Base-by-base conservation (phyloP, 37 sponge, comb jelly and placozoan genomes). In the Bolinopsis microptera region DNA sequence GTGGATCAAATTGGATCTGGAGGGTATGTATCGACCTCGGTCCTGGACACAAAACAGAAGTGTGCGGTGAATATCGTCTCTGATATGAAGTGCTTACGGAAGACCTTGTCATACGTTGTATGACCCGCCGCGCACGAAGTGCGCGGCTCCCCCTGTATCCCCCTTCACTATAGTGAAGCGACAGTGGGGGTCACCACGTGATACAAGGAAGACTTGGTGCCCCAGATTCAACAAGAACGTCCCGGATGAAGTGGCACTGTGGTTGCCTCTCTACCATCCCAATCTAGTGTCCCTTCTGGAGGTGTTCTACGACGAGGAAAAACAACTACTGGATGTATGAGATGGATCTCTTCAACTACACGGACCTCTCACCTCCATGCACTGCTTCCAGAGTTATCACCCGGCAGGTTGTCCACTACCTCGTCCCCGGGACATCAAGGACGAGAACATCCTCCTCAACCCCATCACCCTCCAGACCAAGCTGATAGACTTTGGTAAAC, bases 361-460 rank as follows among this genome's bases (percentile, higher is more conserved):
- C 39, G 90, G 90, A 21, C 32, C 36, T 41, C 28, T 86, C 0
- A 28, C 90, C 61, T 41, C 61, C 13, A 3, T 22, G 38, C 35
- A 30, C 90, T 40, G 48, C 61, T 31, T 28, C 90, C 27, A 24
- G 38, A 3, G 30, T 36, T 48, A 86, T 86, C 0, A 86, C 90
- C 3, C 40, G 90, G 30, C 61, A 48, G 61, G 90, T 86, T 38
- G 90, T 86, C 48, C 41, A 86, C 48, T 86, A 86, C 90, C 90
- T 86, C 41, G 18, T 86, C 25, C 8, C 90, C 28, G 90, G 1
- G 90, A 86, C 61, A 86, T 86, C 90, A 86, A 86, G 26, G 90
- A 86, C 90, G 90, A 86, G 90, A 86, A 86, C 90, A 86, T 86
- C 26, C 90, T 86, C 27, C 23, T 41, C 41, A 86, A 86, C 90